Evolutionary conservation across 2,888 invertebrate genomes (phyloP), one percentile per base, ranked within the genome.

Genomic region (Scaptomyza cyrtandrae): DNA sequence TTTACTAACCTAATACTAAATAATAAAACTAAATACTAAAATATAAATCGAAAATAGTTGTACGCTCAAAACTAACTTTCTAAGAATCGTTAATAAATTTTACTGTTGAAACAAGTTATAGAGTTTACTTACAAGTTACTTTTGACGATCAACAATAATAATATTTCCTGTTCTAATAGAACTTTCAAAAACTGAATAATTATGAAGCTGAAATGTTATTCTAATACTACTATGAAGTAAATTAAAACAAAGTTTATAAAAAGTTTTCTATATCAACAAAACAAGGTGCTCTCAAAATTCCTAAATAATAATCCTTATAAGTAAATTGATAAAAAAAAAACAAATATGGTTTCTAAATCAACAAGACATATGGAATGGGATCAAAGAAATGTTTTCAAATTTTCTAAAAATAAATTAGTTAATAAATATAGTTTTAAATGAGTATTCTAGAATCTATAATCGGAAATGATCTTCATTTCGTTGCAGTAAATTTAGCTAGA

Each of bases 151-250:
- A 50, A 45, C 46, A 29, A 50, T 9, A 10, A 1, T 5, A 39
- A 44, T 54, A 31, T n/a, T n/a, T n/a, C 55, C 60, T 55, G 70
- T 54, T 3, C 45, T 24, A 19, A 52, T 29, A n/a, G 14, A 50
- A 41, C 24, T 16, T 60, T 44, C 19, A 45, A 14, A 19, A 41
- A 46, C 14, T 48, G n/a, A 43, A 27, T 13, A 55, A 65, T 39
- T 27, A 16, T 10, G 33, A 27, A 35, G 3, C 19, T 29, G 6
- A 19, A 33, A n/a, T 48, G 6, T 45, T 3, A 45, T 14, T 2
- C 10, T 13, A 9, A 13, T 27, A 35, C 14, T 19, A 35, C 24
- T 19, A 33, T 27, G n/a, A n/a, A 19, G 31, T 10, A 16, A 35
- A 33, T 33, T 14, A 35, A 5, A 11, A 4, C 19, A 24, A 3